phyloP scores from a whole-genome alignment of 2,888 invertebrate genomes.

The Proisotoma minuta region DNA sequence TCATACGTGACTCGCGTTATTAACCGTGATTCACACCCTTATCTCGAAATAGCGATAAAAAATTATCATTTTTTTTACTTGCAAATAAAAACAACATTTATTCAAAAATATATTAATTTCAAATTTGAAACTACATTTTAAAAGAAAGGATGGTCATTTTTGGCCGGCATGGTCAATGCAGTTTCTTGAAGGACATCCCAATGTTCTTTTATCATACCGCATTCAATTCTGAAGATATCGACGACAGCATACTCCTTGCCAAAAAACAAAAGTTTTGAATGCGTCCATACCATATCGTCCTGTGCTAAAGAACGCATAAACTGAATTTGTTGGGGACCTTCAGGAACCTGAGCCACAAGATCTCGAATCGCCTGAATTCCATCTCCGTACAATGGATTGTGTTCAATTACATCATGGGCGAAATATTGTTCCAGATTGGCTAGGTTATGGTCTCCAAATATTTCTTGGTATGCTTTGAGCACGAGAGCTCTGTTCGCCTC shows the following conservation, averaged over 20 bases:
- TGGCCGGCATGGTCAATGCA: neutral
- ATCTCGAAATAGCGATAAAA: too few relatives aligned
- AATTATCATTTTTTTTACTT: neutral
- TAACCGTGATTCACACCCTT: too few relatives aligned
- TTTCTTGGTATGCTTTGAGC: constrained; percentile 2
- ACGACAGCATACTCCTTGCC: constrained; percentile 23
- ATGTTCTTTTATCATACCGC: constrained; percentile 29
- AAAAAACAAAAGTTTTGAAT: constrained; percentile 7
- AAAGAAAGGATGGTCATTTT: constrained; percentile 10
- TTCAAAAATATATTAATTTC: too few relatives aligned
- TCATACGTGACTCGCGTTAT: too few relatives aligned
- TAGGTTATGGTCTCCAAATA: constrained; percentile 15
- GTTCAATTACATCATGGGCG: constrained; percentile 4
- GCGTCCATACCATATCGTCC: constrained; percentile 27
- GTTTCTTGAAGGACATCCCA: constrained; percentile 35
- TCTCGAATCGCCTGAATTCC: constrained; percentile 1
- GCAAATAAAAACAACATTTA: neutral
- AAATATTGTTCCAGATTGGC: constrained; percentile 7
- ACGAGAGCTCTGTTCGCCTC: neutral
- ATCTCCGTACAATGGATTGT: constrained; percentile 12
- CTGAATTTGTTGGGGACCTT: constrained; percentile 18
- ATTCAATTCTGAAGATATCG: constrained; percentile 31
- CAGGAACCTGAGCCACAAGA: constrained; percentile 19
- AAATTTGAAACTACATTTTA: too few relatives aligned
- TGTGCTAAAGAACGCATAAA: constrained; percentile 21